Evolutionary conservation across 2,797 vertebrate species (phyloP), one percentile per base, ranked within the genome.

Genomic region (Crenuchus spilurus): DNA sequence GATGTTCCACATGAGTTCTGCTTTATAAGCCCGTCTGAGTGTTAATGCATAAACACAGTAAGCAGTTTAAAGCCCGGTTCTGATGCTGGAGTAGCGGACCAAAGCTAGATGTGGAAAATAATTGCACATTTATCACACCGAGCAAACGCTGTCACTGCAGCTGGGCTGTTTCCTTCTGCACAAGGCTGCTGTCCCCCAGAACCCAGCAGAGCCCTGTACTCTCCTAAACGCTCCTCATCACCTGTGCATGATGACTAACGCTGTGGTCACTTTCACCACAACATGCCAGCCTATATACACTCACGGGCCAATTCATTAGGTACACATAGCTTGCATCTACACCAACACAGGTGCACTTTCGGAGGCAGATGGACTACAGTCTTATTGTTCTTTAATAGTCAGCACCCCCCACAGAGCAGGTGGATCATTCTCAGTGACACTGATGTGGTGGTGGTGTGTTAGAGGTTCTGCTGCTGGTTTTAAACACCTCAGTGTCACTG

Each of bases 101-200:
- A 55, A 26, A 62, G 44, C 75, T 49, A 63, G 70, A 76, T 20
- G 41, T 31, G 9, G 44, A 44, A 51, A 48, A 57, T 20, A 39
- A 39, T 7, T 22, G n/a, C 41, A 51, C 72, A 80, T 77, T 77
- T 60, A 74, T 80, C 71, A 77, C 28, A 24, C 51, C 22, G 18
- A 6, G 33, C 3, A 18, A 55, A 57, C 7, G 4, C 49, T 2
- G 44, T 64, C 73, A 39, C 39, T 24, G 1, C 48, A 26, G 42
- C 51, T 16, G 41, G 58, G 28, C n/a, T 49, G 46, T 73, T 51
- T 64, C 33, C 65, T 48, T 65, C 62, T 61, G 22, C 41, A 31
- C 60, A 63, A 24, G 51, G 8, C 52, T 57, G 52, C 14, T 6
- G 26, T 57, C 55, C 10, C 55, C 55, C n/a, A n/a, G 33, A 57